Base-by-base conservation (phyloP, 1,140 invertebrate species). In the Trichonephila clavipes region DNA sequence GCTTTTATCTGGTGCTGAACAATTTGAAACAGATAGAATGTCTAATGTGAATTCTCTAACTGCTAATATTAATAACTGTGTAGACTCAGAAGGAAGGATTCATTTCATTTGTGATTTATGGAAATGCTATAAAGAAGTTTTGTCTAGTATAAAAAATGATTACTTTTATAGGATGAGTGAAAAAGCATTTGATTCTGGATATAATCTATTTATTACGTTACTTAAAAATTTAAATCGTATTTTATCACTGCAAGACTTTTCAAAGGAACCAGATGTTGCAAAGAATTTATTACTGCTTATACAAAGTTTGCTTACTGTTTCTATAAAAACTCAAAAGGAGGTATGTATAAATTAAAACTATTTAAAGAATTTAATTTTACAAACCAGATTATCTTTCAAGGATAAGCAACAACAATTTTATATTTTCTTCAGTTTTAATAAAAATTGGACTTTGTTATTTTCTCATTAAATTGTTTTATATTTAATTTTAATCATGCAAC, bases 221-320 rank as follows among this genome's bases (percentile, higher is more conserved):
- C 66, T 92, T 18, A 64, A 92, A 87, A 92, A 92, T 77, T 72
- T 92, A 64, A 72, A 59, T 92, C 44, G 19, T 40, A 59, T 92
- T 34, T 87, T 92, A 18, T 61, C 28, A 40, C 2, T 87, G 21
- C 34, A 92, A 72, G 61, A 40, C 59, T 34, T 92, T 59, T 12
- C 12, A n/a, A 62, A 87, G 40, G 87, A 77, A 24, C 19, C 34
- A 28, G 91, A 66, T 66, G 66, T 87, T 10, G 64, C 28, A 59
- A 82, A 92, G 58, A 34, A 72, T 72, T 14, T 92, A 2, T 40
- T 92, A 12, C 40, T 69, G 7, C 24, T 92, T 8, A 28, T 77
- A 34, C 91, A 92, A 87, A 92, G 83, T 59, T 51, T 92, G 24
- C 82, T 92, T 44, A 69, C 83, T 16, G 64, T 92, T 59, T 87